Percentiles rank a stretch among this genome's conserved stretches.
These are phyloP conservation scores for Galleria mellonella DNA, from an alignment of 1,140 invertebrate species.

Conservation along the genomic window DNA sequence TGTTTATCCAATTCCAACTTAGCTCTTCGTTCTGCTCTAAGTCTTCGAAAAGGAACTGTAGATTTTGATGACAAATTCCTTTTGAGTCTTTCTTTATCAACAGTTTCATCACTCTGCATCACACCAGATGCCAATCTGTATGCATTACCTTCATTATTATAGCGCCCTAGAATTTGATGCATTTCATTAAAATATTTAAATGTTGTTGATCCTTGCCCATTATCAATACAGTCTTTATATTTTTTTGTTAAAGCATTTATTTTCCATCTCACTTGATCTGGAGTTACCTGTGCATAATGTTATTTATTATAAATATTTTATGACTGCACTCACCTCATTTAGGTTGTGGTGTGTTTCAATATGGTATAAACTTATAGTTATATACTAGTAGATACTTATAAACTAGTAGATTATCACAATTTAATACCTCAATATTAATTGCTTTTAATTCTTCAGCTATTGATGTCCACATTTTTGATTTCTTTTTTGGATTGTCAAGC, in stretches of 20 bases:
- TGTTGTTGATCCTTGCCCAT: conserved; percentile 32
- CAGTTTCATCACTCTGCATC: conserved; percentile 20
- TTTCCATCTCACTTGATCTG: conserved; percentile 57
- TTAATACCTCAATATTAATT: conserved; percentile 43
- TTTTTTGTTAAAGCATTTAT: conserved; percentile 56
- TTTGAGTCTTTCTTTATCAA: conserved; percentile 25
- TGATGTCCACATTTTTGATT: conserved; percentile 54
- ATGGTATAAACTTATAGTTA: too few relatives aligned
- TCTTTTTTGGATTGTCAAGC: conserved; percentile 54
- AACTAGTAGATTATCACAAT: conserved; percentile 3
- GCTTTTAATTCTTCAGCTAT: conserved; percentile 51
- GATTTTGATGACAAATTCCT: conserved; percentile 28
- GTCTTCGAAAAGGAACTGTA: conserved; percentile 34
- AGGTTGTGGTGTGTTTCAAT: too few relatives aligned
- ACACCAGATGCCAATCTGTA: conserved; percentile 47
- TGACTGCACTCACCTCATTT: too few relatives aligned
- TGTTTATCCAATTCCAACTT: conserved; percentile 54
- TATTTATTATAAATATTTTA: too few relatives aligned
- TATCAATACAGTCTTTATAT: conserved; percentile 51
- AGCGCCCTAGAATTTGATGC: conserved; percentile 49
- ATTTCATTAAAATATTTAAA: conserved; percentile 61
- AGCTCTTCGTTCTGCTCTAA: conserved; percentile 38
- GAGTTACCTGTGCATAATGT: conserved; percentile 35
- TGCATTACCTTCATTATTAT: conserved; percentile 35
- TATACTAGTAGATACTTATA: too few relatives aligned